Evolutionary conservation across 1,140 invertebrate species (phyloP), one percentile per base, ranked within the genome.

Genomic region (Eciton burchellii): DNA sequence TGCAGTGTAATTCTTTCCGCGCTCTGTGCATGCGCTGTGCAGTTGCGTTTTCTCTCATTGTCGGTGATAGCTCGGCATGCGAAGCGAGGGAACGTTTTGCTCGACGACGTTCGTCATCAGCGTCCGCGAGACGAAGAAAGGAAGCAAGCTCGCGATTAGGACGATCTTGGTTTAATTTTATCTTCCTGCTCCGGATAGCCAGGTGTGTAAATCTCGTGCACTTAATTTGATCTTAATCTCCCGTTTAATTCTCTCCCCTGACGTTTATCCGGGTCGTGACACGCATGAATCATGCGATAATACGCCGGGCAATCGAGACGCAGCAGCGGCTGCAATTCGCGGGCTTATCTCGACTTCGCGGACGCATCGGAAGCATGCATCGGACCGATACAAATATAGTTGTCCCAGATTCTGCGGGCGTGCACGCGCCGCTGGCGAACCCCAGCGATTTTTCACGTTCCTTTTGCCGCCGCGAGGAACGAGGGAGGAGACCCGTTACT

Each of bases 321-420:
- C 8, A 19, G 21, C 43, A 49, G 43, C 29, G 26, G 57, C 8
- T 52, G 45, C 49, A 81, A 43, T 41, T 79, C 60, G 81, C 66
- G 29, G 45, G 54, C 49, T 72, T 72, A 85, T 87, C 84, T 82
- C 56, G 73, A 16, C 47, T 74, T 63, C 68, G 57, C 70, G 21
- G 56, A 74, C 45, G 76, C 59, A 73, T 65, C 47, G 56, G 3
- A 43, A 73, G 43, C 74, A 79, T 63, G 21, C 70, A 54, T 54
- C 45, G 49, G 52, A 70, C 71, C 82, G 71, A 45, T 82, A 81
- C 71, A 88, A 88, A 88, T 88, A 88, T 88, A 88, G 86, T 84
- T 88, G 86, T 77, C 86, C 86, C 82, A 88, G 82, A 88, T 88
- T 81, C 84, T 62, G 81, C n/a, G 24, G 21, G 26, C 47, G 62